Evolutionary conservation across 2,797 vertebrate species (phyloP).

Genomic region (Myotis pilosus): DNA sequence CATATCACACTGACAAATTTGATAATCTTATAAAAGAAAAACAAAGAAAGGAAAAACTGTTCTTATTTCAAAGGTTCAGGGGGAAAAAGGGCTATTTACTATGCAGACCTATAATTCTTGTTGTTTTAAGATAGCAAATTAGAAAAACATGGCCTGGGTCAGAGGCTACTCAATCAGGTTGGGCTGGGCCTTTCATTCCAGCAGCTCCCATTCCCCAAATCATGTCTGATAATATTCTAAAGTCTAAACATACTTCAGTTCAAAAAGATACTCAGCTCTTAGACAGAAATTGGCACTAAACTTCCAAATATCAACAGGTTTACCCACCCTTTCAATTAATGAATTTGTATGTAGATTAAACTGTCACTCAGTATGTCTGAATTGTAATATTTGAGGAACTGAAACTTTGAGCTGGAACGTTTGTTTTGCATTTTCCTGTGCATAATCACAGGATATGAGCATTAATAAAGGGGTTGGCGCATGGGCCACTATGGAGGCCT

Average conservation of each 20-base stretch:
- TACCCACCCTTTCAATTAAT: constrained; percentile 70
- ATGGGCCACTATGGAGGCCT: constrained; percentile 22
- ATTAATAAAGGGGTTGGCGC: constrained; percentile 73
- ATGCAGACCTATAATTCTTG: constrained; percentile 70
- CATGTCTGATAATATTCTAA: constrained; percentile 82
- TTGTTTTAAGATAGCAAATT: constrained; percentile 83
- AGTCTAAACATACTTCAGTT: constrained; percentile 83
- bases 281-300: constrained; percentile 79
- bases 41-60: constrained; percentile 57
- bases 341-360: constrained; percentile 63
- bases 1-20: constrained; percentile 63
- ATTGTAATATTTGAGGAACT: constrained; percentile 69
- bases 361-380: constrained; percentile 41
- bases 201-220: constrained; percentile 75
- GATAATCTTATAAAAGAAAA: constrained; percentile 68
- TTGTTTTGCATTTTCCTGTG: constrained; percentile 72
- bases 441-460: constrained; percentile 74
- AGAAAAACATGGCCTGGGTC: constrained; percentile 84
- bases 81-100: constrained; percentile 73
- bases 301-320: constrained; percentile 70
- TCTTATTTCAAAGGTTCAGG: constrained; percentile 74
- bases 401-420: constrained; percentile 74
- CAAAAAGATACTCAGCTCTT: constrained; percentile 80
- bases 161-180: constrained; percentile 82
- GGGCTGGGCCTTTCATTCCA: constrained; percentile 74